These are phyloP conservation scores for Tachina fera DNA, from an alignment of 2,888 invertebrate species.

Conservation along the genomic window DNA sequence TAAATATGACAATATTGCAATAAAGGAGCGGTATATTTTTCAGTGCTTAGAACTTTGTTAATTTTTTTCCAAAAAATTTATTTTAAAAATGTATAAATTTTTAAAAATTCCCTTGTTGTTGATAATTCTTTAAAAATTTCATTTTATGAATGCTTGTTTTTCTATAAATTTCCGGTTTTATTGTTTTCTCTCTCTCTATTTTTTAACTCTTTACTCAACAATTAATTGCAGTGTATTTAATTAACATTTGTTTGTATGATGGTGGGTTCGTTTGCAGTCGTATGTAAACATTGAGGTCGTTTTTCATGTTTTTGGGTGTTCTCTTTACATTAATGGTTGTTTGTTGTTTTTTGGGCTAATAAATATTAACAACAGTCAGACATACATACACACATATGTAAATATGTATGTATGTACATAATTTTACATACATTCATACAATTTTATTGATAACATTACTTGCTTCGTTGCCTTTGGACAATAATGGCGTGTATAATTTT, in stretches of 20 bases:
- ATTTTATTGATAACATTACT: conserved; percentile 58
- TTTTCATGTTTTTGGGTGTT: conserved; percentile 59
- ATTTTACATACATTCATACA: not conserved
- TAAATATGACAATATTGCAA: no score
- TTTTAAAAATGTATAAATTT: no score
- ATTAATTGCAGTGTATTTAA: conserved; percentile 6
- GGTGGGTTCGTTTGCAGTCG: conserved; percentile 37
- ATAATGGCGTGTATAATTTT: conserved; percentile 67
- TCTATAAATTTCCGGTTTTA: not conserved
- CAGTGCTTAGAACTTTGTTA: no score
- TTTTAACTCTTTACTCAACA: not conserved
- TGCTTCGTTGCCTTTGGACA: conserved; percentile 59
- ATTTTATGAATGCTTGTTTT: not conserved
- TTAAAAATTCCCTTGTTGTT: no score
- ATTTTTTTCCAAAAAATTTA: no score
- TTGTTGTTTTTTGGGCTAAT: conserved; percentile 46
- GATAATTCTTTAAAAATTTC: no score
- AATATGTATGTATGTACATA: not conserved
- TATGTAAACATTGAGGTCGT: conserved; percentile 56
- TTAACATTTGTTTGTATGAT: conserved; percentile 2
- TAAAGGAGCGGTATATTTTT: no score
- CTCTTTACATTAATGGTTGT: conserved; percentile 33
- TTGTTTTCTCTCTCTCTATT: conserved; percentile 1
- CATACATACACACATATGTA: not conserved
- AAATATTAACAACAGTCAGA: not conserved